Base-by-base conservation (phyloP, 2,888 invertebrate genomes). In the Abscondita cerata region DNA sequence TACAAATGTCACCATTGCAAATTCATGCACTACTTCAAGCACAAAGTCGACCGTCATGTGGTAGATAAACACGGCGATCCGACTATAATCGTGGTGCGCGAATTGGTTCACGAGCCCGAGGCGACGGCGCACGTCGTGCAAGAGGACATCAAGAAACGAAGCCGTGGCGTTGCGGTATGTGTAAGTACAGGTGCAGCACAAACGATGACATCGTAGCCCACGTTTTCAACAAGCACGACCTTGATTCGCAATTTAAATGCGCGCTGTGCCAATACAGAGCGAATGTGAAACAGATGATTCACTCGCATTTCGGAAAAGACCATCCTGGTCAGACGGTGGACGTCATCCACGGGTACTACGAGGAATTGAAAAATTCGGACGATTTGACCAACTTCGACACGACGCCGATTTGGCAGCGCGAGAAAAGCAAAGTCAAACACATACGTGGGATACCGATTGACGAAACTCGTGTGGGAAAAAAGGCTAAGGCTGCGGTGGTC, bases 1-100 rank as follows among this genome's bases (percentile, higher is more conserved):
- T 92, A 87, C 78, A 89, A 89, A 69, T 95, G 93, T 78, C 84
- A 86, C 0, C 80, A 83, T 62, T 94, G 94, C 73, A 75, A 81
- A 33, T 88, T 87, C 75, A 83, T 88, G 67, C 89, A 91, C 76
- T 85, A 86, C 73, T 85, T 84, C 67, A 85, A 82, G 40, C 81
- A 83, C 47, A 79, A 85, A 5, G 83, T 92, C 1, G 91, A 92
- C 62, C 84, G 86, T 19, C 93, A 93, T 75, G 73, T 87, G 1
- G 64, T 76, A 0, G 89, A 89, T 0, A 81, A 82, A 16, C 92
- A 92, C 73, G 72, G 81, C 0, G 84, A 84, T 18, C 61, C 80
- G 0, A 82, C 81, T 60, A 81, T 85, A 1, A 79, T 83, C 51
- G 80, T 83, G 58, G 80, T 78, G 59, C 78, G 81, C 20, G 86